Base-by-base conservation (phyloP, 1,140 invertebrate species). In the Camponotus vicinus region DNA sequence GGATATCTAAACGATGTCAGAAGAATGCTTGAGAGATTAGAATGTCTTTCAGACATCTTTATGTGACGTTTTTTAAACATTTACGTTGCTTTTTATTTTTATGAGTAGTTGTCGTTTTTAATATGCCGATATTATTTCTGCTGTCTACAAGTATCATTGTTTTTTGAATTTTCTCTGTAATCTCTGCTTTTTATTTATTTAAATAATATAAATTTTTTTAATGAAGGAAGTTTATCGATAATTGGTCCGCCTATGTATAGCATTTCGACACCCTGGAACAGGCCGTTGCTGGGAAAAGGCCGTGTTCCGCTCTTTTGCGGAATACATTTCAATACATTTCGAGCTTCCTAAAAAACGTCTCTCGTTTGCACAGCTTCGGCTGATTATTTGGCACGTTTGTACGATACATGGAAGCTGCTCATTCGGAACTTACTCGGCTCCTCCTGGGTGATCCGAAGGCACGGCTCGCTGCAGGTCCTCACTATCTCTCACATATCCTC, bases 401-500 rank as follows among this genome's bases (percentile, higher is more conserved):
- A 61, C 52, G 75, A 79, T 89, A 92, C 87, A 67, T 89, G 88
- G 52, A 91, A 66, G 8, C 89, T 87, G 32, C 87, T 89, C 85
- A 91, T 88, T 76, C 92, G 92, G 52, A 88, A 91, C 59, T 92
- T 93, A 1, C 89, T 49, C 15, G 18, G 87, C 55, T 85, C 80
- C 9, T 52, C 86, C 11, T 75, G 86, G 49, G 52, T 52, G 57
- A 21, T 71, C 57, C 75, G 75, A 61, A 94, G 85, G 78, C 92
- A 93, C 1, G 94, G 94, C 86, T 95, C 94, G 82, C 94, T 95
- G 57, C 92, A 92, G 55, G 93, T 92, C 57, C 87, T 94, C 45
- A 75, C 92, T 69, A 94, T 90, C 71, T 90, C 92, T 95, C 94
- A 95, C 90, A 94, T 95, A 42, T 88, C 42, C 73, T 93, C 92